Evolutionary conservation across 2,888 invertebrate genomes (phyloP).

Genomic region (Synergus itoensis): DNA sequence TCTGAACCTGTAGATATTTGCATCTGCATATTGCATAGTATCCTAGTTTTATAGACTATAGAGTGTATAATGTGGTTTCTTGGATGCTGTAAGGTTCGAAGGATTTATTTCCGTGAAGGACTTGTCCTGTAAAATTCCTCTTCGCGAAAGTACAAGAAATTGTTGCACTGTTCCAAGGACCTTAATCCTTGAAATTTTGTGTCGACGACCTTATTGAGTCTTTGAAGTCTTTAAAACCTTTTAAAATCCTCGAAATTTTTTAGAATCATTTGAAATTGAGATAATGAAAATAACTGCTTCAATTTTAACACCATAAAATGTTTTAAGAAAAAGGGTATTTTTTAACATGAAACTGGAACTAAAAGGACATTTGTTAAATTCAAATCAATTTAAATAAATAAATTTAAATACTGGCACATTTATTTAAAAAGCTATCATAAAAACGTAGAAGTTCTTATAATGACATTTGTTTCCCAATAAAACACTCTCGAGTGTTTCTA

Average conservation of each 20-base stretch:
- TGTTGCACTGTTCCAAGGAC: not conserved
- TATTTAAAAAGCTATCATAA: not conserved
- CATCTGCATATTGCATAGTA: constrained; percentile 1
- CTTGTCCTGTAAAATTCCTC: constrained; percentile 20
- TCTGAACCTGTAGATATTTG: constrained; percentile 9
- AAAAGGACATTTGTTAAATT: no score
- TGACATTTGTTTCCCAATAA: not conserved
- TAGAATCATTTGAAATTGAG: no score
- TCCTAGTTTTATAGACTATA: not conserved
- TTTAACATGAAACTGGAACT: no score
- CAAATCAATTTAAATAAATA: no score
- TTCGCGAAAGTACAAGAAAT: constrained; percentile 21
- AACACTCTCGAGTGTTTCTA: not conserved
- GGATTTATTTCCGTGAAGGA: constrained; percentile 24
- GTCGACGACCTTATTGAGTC: no score
- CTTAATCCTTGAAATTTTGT: not conserved
- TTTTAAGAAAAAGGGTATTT: no score
- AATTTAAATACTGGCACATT: no score
- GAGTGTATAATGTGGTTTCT: not conserved
- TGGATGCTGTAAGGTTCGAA: not conserved
- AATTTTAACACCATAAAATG: no score
- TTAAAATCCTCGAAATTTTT: no score
- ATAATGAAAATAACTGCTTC: no score
- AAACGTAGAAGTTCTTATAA: not conserved
- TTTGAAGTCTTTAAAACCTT: no score